Conservation (phyloP, 2,113 vertebrate genomes). For the Uria lomvia region DNA sequence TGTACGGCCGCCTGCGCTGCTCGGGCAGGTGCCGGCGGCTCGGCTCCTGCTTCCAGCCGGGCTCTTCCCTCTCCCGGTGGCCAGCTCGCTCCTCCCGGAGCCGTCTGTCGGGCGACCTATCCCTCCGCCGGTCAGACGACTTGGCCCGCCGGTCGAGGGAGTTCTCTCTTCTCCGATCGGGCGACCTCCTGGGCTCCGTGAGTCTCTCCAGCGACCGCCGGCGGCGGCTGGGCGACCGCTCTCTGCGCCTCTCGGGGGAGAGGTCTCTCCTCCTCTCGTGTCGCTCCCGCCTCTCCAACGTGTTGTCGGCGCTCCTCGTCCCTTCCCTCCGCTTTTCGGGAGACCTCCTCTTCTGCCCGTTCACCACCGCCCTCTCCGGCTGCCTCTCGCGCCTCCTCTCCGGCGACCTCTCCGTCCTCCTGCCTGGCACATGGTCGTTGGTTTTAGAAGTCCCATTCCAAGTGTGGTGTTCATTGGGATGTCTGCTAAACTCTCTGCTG, state of each 20-base stretch:
- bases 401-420: slow-evolving; percentile 80
- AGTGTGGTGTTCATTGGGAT: slow-evolving; percentile 84
- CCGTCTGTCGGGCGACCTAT: slow-evolving; percentile 76
- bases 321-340: slow-evolving; percentile 81
- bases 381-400: slow-evolving; percentile 77
- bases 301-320: slow-evolving; percentile 84
- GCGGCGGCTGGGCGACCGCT: slow-evolving; percentile 65
- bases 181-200: slow-evolving; percentile 72
- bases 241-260: slow-evolving; percentile 79
- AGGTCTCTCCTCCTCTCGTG: slow-evolving; percentile 68
- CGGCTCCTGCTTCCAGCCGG: slow-evolving; percentile 67
- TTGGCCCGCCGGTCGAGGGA: slow-evolving; percentile 82
- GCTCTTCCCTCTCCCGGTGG: slow-evolving; percentile 79
- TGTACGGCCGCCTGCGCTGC: slow-evolving; percentile 86
- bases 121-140: slow-evolving; percentile 76
- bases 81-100: slow-evolving; percentile 57
- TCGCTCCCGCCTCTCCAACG: slow-evolving; percentile 77
- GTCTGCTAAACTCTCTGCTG: slow-evolving; percentile 81
- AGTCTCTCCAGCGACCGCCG: slow-evolving; percentile 81
- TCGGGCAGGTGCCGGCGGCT: slow-evolving; percentile 71
- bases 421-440: slow-evolving; percentile 76
- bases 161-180: slow-evolving; percentile 67
- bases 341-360: slow-evolving; percentile 77
- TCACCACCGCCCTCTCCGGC: slow-evolving; percentile 73
- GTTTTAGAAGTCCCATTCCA: slow-evolving; percentile 87